Evolutionary conservation across 2,797 vertebrate genomes (phyloP).

Genomic region (Trematomus bernacchii): DNA sequence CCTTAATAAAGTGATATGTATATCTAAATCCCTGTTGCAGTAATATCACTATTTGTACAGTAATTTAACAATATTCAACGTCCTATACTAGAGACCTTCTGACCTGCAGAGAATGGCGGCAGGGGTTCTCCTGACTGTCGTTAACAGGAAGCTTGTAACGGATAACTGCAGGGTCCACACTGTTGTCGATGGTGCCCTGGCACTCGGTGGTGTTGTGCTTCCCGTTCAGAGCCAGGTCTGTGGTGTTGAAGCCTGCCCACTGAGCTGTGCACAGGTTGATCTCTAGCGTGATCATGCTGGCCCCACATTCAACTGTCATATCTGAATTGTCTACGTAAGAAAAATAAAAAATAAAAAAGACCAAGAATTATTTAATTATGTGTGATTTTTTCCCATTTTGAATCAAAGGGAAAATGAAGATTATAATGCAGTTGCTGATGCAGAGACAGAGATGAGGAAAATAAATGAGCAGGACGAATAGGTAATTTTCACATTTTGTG

Average conservation of each 20-base stretch:
- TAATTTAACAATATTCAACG: background rate
- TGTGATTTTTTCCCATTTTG: background rate
- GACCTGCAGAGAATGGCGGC: constrained; percentile 84
- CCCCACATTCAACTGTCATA: constrained; percentile 80
- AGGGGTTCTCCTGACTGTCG: constrained; percentile 80
- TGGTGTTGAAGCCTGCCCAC: constrained; percentile 81
- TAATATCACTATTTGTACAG: background rate
- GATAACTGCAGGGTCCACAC: constrained; percentile 78
- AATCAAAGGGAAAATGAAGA: background rate
- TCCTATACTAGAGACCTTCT: constrained; percentile 8
- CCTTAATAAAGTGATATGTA: background rate
- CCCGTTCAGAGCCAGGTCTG: constrained; percentile 82
- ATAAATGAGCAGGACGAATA: background rate
- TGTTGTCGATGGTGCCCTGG: constrained; percentile 74
- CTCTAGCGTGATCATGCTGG: constrained; percentile 76
- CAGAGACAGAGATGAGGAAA: background rate
- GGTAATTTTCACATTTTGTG: background rate
- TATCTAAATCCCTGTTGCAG: background rate
- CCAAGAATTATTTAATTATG: background rate
- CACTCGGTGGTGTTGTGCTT: constrained; percentile 77
- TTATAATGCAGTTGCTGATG: background rate
- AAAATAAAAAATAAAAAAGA: background rate
- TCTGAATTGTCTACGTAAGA: constrained; percentile 79
- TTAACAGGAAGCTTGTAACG: constrained; percentile 84
- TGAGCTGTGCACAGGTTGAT: constrained; percentile 85